Percentiles rank a stretch among this genome's conserved stretches.
Conservation (phyloP, 2,797 vertebrate genomes). For the Artibeus lituratus region DNA sequence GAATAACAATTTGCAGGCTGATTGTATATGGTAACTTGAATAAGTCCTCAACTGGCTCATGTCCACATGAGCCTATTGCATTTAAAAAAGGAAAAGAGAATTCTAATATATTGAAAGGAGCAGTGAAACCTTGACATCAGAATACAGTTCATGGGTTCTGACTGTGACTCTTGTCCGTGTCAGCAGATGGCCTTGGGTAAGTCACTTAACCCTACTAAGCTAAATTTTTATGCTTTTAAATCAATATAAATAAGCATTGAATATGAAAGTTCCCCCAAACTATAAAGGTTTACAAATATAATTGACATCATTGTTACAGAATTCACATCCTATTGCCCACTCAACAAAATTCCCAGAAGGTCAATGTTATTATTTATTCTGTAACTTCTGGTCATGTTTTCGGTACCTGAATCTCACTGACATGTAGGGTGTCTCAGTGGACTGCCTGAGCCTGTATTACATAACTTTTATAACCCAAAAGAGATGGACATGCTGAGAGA, state of each 20-base stretch:
- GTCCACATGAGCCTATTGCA: background rate
- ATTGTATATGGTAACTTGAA: background rate
- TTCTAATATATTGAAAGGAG: background rate
- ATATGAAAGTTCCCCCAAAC: background rate
- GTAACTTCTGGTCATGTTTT: background rate
- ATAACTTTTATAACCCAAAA: background rate
- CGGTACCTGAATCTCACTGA: background rate
- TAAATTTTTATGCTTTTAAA: background rate
- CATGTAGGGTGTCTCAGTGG: background rate
- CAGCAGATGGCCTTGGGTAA: background rate
- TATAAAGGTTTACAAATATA: background rate
- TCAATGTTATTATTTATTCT: background rate
- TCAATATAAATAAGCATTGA: constrained; percentile 3
- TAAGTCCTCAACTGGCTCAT: background rate
- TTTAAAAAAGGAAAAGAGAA: background rate
- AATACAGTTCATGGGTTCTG: background rate
- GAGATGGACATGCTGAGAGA: background rate
- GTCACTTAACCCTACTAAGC: background rate
- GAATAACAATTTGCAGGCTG: background rate
- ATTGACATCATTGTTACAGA: background rate
- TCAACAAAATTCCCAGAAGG: background rate
- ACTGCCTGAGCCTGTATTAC: background rate
- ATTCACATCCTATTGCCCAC: background rate
- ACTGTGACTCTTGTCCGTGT: background rate
- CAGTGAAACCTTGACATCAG: background rate